Evolutionary conservation across 2,113 vertebrate species (phyloP), one percentile per base, ranked within the genome.

Genomic region (Limnothrissa miodon): DNA sequence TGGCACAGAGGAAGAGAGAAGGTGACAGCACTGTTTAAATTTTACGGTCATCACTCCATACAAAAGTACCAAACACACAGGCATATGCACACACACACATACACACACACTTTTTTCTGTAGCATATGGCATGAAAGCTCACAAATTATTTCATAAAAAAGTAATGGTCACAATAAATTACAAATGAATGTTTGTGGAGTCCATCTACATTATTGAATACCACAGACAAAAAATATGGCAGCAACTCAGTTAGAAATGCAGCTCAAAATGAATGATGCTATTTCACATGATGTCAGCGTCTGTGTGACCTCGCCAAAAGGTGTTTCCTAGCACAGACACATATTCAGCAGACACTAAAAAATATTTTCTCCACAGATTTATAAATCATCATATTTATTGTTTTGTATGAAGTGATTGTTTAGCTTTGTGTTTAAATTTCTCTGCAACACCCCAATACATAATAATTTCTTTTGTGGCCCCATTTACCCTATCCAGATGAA

Each of bases 1-100:
- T 86, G 86, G 90, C 88, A 87, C 81, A 87, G 83, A 90, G 85
- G 88, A 86, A 88, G 83, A 90, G 88, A 86, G 87, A 86, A 88
- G 90, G 79, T 85, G 87, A 87, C 84, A 87, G 82, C 23, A 46
- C 36, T 82, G 81, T 88, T 84, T 83, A 83, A 33, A 80, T 45
- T 70, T 83, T 29, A 80, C 46, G 83, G 53, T 45, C 45, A 81
- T 74, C 66, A 17, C 66, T 39, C 59, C 59, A 25, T 70, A 13
- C 29, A n/a, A n/a, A n/a, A n/a, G n/a, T 17, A 29, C 2, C 10
- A 74, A 74, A 74, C 13, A 29, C 13, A 36, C n/a, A 48, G 46
- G 15, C n/a, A 62, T 0, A 62, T 1, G 15, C 48, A 5, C 10
- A 62, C 4, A 29, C 59, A 62, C 9, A 5, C 66, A 74, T 33